These are phyloP conservation scores for Trichoplax adhaerens DNA, from an alignment of 37 sponge, comb jelly and placozoan genomes.

Conservation along the genomic window DNA sequence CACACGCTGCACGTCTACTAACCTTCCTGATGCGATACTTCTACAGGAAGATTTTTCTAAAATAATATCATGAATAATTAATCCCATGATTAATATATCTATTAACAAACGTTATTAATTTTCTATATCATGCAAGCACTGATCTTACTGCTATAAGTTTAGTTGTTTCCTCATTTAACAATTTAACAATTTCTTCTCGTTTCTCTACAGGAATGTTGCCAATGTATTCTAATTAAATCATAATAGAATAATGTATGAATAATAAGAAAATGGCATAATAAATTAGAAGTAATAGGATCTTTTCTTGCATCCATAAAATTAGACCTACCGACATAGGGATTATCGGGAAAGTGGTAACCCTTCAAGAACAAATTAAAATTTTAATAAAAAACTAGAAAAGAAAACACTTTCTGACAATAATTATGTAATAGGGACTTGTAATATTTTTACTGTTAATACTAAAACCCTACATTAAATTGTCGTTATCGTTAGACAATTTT, in stretches of 20 bases:
- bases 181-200: conserved; percentile 24
- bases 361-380: neutral
- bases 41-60: conserved; percentile 11
- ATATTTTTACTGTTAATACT: no score
- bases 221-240: conserved; percentile 32
- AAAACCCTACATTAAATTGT: no score
- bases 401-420: neutral
- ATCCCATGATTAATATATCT: neutral
- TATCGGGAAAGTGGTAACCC: conserved; percentile 63
- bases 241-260: neutral
- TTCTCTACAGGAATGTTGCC: conserved; percentile 48
- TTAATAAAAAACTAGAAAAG: neutral
- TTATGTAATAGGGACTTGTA: no score
- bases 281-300: neutral
- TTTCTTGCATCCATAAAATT: neutral
- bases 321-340: conserved; percentile 58
- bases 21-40: conserved; percentile 24
- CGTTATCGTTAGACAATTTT: no score
- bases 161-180: conserved; percentile 22
- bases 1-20: neutral
- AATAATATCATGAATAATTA: neutral
- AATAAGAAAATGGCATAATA: neutral
- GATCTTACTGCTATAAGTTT: conserved; percentile 26
- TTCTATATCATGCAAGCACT: no score
- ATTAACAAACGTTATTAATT: no score